Conservation (phyloP, 2,888 invertebrate species). For the Caenorhabditis angaria region DNA sequence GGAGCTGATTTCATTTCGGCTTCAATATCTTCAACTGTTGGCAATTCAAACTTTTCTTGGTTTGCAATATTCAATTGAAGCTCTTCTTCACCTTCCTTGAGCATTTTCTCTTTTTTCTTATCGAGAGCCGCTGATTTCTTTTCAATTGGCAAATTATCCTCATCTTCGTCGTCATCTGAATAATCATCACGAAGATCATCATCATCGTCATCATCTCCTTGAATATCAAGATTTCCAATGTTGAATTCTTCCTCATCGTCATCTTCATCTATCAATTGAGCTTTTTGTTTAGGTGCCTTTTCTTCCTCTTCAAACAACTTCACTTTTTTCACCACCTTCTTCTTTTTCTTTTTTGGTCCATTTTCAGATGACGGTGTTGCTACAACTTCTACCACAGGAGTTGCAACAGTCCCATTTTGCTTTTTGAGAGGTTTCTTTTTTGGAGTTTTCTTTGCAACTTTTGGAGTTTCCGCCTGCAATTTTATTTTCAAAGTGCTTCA, state of each 20-base stretch:
- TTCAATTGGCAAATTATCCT: conserved; percentile 55
- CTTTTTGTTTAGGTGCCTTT: conserved; percentile 7
- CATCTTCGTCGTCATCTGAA: conserved; percentile 33
- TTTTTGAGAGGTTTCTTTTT: background rate
- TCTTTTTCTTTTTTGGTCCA: conserved; percentile 14
- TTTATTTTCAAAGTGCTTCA: background rate
- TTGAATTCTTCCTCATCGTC: conserved; percentile 22
- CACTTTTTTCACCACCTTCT: conserved; percentile 27
- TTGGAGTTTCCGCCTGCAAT: conserved; percentile 9
- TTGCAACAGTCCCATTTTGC: background rate
- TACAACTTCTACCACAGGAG: background rate
- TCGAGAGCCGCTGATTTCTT: conserved; percentile 53
- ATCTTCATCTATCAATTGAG: conserved; percentile 20
- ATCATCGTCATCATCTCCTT: conserved; percentile 22
- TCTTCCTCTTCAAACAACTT: conserved; percentile 20
- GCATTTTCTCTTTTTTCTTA: conserved; percentile 28
- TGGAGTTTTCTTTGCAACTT: conserved; percentile 16
- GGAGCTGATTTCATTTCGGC: conserved; percentile 57
- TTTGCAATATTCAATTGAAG: conserved; percentile 63
- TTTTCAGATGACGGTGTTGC: conserved; percentile 12
- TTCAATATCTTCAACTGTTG: conserved; percentile 66
- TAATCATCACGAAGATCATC: conserved; percentile 44
- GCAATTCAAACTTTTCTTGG: conserved; percentile 56
- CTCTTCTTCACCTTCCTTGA: conserved; percentile 63
- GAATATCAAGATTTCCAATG: conserved; percentile 20